phyloP scores from a whole-genome alignment of 1,140 invertebrate genomes.

The Asobara japonica region DNA sequence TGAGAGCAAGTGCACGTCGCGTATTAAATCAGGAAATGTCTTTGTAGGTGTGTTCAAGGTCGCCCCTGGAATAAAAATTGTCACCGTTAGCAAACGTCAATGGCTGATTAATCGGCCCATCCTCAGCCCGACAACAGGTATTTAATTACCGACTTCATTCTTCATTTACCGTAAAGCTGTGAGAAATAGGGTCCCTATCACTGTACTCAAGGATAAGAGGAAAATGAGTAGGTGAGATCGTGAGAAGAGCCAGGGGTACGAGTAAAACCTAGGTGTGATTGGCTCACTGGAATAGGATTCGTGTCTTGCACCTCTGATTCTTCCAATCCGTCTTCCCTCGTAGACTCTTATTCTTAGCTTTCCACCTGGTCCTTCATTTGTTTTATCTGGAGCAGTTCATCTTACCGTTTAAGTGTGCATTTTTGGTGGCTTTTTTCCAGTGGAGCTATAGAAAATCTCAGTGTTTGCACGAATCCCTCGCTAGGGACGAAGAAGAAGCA shows the following conservation, averaged over 20 bases:
- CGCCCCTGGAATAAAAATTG: too few species aligned
- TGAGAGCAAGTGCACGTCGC: too few species aligned
- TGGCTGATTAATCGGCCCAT: too few species aligned
- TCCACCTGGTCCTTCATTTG: not conserved
- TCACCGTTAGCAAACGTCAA: too few species aligned
- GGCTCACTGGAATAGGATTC: slow-evolving; percentile 25
- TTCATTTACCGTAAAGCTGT: not conserved
- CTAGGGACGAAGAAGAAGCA: not conserved
- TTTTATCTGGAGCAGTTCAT: slow-evolving; percentile 13
- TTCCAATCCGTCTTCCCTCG: not conserved
- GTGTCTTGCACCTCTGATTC: slow-evolving; percentile 26
- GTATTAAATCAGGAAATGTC: too few species aligned
- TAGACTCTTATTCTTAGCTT: not conserved
- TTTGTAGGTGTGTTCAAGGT: too few species aligned
- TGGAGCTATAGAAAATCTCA: not conserved
- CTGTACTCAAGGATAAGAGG: not conserved
- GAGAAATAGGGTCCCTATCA: slow-evolving; percentile 7
- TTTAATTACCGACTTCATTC: slow-evolving; percentile 14
- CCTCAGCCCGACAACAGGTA: too few species aligned
- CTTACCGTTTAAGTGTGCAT: not conserved
- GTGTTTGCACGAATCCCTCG: not conserved
- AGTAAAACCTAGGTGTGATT: slow-evolving; percentile 4
- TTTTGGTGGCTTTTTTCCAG: not conserved
- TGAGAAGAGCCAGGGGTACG: not conserved
- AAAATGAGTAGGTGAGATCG: not conserved